Conservation (phyloP, 2,888 invertebrate genomes). For the Drosophila pseudotalamancana region DNA sequence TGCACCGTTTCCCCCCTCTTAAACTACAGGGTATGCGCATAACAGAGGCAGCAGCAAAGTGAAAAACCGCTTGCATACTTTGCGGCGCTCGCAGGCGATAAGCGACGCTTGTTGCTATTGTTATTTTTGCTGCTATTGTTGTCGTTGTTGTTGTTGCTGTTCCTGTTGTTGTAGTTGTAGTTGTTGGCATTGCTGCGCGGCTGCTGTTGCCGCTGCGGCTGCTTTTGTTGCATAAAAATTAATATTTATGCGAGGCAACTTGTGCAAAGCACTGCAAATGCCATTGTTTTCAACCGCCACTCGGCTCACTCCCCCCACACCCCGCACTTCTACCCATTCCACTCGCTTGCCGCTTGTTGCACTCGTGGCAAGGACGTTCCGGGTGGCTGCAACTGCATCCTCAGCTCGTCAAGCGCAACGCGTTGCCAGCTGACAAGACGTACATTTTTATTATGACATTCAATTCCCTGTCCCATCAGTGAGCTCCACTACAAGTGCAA, state of each 20-base stretch:
- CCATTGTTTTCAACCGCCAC: conserved; percentile 60
- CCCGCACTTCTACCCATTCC: too few relatives aligned
- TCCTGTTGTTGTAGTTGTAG: conserved; percentile 7
- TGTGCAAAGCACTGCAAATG: conserved; percentile 76
- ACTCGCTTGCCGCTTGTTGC: conserved; percentile 9
- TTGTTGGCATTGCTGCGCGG: conserved; percentile 32
- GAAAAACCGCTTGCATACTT: conserved; percentile 77
- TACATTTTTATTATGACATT: conserved; percentile 42
- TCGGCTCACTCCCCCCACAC: background rate
- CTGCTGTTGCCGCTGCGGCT: conserved; percentile 36
- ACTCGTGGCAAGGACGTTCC: conserved; percentile 64
- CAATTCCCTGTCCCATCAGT: conserved; percentile 15
- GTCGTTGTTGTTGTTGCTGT: conserved; percentile 24
- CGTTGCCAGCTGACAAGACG: conserved; percentile 44
- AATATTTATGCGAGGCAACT: conserved; percentile 78
- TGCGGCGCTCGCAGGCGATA: conserved; percentile 71
- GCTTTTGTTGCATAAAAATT: conserved; percentile 78
- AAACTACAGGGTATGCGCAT: conserved; percentile 37
- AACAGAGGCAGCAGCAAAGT: conserved; percentile 52
- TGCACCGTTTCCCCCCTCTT: background rate
- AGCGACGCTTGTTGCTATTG: conserved; percentile 65
- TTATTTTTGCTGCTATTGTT: conserved; percentile 35
- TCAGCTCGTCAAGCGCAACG: conserved; percentile 50
- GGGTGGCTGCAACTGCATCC: conserved; percentile 34
- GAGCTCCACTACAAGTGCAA: background rate